A percentile compares a stretch with the other conserved stretches of the same genome.
These are phyloP conservation scores for Sebastes steindachneri DNA, from an alignment of 2,797 vertebrate genomes.

Conservation along the genomic window DNA sequence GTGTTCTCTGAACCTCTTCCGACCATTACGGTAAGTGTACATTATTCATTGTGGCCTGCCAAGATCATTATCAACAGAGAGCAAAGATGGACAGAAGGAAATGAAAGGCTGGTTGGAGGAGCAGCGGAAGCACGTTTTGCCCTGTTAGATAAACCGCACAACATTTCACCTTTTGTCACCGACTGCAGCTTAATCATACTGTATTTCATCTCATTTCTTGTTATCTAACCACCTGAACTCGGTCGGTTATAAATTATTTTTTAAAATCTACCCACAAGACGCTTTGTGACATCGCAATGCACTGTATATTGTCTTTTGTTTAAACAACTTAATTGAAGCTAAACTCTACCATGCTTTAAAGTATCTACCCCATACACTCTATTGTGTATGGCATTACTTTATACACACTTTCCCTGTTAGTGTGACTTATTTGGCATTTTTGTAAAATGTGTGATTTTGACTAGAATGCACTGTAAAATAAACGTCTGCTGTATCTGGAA, in stretches of 20 bases:
- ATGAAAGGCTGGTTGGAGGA: constrained; percentile 42
- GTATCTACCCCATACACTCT: too few species aligned
- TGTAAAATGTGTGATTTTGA: neutral
- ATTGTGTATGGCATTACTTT: neutral
- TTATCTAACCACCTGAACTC: neutral
- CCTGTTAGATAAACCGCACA: constrained; percentile 24
- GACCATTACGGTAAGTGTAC: constrained; percentile 73
- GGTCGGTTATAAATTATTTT: neutral
- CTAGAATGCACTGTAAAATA: neutral
- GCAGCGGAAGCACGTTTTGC: constrained; percentile 27
- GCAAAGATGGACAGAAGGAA: constrained; percentile 55
- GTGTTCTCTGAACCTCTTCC: constrained; percentile 49
- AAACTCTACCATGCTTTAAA: neutral
- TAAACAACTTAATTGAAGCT: neutral
- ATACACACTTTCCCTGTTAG: neutral
- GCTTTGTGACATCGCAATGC: neutral
- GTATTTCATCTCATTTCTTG: neutral
- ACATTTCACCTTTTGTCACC: constrained; percentile 29
- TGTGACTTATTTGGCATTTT: neutral
- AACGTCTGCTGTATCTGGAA: neutral
- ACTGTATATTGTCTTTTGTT: neutral
- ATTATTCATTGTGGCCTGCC: constrained; percentile 73
- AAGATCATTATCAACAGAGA: constrained; percentile 68
- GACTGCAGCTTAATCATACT: neutral
- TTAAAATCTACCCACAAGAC: neutral